Conservation (phyloP, 1,140 invertebrate species). For the Hermatobates lingyangjiaoensis region DNA sequence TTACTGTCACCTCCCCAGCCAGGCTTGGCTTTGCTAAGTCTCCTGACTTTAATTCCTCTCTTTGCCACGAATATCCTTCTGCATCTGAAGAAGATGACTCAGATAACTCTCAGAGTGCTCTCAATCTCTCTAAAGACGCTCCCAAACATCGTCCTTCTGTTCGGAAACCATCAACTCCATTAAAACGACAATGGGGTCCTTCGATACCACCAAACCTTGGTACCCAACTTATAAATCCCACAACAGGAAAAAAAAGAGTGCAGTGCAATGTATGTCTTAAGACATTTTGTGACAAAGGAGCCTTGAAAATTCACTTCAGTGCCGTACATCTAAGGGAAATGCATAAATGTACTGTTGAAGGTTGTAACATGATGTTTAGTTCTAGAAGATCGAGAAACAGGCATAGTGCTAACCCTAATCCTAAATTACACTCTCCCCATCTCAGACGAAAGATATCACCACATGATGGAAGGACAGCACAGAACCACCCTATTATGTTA, state of each 20-base stretch:
- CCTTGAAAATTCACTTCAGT: slow-evolving; percentile 97
- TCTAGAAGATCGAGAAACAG: slow-evolving; percentile 85
- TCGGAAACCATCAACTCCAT: slow-evolving; percentile 64
- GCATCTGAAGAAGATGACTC: slow-evolving; percentile 44
- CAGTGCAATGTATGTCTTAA: slow-evolving; percentile 96
- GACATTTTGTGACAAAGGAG: slow-evolving; percentile 99
- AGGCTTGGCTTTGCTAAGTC: slow-evolving; percentile 14
- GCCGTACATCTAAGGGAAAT: slow-evolving; percentile 97
- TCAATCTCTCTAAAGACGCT: slow-evolving; percentile 37
- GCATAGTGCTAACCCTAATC: slow-evolving; percentile 95
- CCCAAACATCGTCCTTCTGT: slow-evolving; percentile 20
- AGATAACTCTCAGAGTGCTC: slow-evolving; percentile 38
- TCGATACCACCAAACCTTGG: slow-evolving; percentile 61
- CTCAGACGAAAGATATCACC: slow-evolving; percentile 77
- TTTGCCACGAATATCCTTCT: slow-evolving; percentile 31
- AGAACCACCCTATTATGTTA: slow-evolving; percentile 58
- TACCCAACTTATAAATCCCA: slow-evolving; percentile 75
- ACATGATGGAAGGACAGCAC: slow-evolving; percentile 73
- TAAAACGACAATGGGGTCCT: slow-evolving; percentile 73
- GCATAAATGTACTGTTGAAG: slow-evolving; percentile 97
- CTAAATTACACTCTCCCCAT: slow-evolving; percentile 92
- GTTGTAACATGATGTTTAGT: slow-evolving; percentile 99
- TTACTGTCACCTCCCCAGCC: slow-evolving; percentile 25
- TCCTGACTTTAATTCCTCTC: slow-evolving; percentile 22
- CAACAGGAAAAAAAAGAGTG: slow-evolving; percentile 87